phyloP scores from a whole-genome alignment of 2,888 invertebrate genomes.

The Drosophila anceps region DNA sequence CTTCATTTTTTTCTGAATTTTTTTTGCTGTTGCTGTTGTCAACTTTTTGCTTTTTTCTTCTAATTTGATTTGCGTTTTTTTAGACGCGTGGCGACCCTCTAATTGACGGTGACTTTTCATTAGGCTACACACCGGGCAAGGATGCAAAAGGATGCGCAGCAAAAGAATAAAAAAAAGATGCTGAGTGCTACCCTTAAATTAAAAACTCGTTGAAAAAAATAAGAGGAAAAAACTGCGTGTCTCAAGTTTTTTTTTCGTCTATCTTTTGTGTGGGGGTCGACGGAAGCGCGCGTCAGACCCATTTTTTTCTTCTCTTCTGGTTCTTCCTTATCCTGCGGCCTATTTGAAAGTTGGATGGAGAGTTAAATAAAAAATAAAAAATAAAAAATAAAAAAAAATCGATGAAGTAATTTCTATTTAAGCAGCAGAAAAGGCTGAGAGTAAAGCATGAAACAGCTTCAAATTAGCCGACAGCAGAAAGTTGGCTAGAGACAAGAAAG shows the following conservation, averaged over 20 bases:
- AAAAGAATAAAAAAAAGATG: conserved; percentile 41
- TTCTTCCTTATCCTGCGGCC: conserved; percentile 58
- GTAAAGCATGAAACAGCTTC: conserved; percentile 15
- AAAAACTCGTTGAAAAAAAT: conserved; percentile 65
- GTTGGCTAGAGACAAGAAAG: conserved; percentile 5
- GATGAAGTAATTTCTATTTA: conserved; percentile 73
- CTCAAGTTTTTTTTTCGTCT: conserved; percentile 62
- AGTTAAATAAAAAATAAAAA: conserved; percentile 31
- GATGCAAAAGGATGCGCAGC: conserved; percentile 62
- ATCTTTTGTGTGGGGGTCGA: conserved; percentile 41
- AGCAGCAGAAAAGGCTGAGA: conserved; percentile 46
- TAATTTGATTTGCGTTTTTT: conserved; percentile 55
- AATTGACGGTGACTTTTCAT: conserved; percentile 79
- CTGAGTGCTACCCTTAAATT: conserved; percentile 74
- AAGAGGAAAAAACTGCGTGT: conserved; percentile 65
- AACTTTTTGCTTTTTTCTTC: conserved; percentile 32
- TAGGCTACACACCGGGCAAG: conserved; percentile 59
- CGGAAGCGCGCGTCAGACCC: conserved; percentile 67
- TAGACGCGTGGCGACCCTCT: conserved; percentile 66
- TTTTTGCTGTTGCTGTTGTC: not conserved
- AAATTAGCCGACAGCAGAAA: conserved; percentile 55
- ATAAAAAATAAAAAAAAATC: conserved; percentile 58
- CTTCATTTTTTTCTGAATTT: conserved; percentile 4
- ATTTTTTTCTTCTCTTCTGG: conserved; percentile 46
- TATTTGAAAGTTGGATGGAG: conserved; percentile 58